Evolutionary conservation across 1,140 invertebrate genomes (phyloP), one percentile per base, ranked within the genome.

Genomic region (Diplogasteroides magnus): DNA sequence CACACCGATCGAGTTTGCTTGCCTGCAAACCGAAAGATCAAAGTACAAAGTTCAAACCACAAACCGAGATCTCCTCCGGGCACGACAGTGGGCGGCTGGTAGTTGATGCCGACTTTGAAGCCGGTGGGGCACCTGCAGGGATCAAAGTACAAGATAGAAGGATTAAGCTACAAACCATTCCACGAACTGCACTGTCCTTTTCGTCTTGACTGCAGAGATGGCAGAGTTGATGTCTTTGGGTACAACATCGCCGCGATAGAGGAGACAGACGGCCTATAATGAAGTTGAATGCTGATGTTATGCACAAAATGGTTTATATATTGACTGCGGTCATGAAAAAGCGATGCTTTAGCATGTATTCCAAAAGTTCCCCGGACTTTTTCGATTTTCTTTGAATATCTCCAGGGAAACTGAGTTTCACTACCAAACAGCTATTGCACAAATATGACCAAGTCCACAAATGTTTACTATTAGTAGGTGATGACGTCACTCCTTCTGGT

Each of bases 21-120:
- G 23, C 69, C 37, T 48, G 37, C 6, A 48, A 48, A 48, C 6
- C 19, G 6, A 48, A 19, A 11, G 6, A 6, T 48, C 37, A 19
- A 48, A 11, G 6, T 19, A 11, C 37, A 19, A 48, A 48, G 6
- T 11, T 48, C 19, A 48, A 48, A 11, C 37, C 6, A 19, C 19
- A 19, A 11, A 48, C 37, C 91, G 74, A 92, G 84, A 84, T 92
- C 91, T 61, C 90, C 90, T n/a, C 90, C 90, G 58, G 90, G 90
- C 64, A 92, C 90, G 27, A 90, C 90, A 73, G 90, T 90, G 11
- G 90, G 90, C 57, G 90, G 90, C 83, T 92, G 90, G 83, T 92
- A 90, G 86, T 91, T 91, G 69, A 90, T 86, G 68, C 84, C 81
- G 31, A 85, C 84, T 66, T 86, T 91, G 84, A 91, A 91, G 2